Base-by-base conservation (phyloP, 2,888 invertebrate genomes). In the Tetranychus truncatus region DNA sequence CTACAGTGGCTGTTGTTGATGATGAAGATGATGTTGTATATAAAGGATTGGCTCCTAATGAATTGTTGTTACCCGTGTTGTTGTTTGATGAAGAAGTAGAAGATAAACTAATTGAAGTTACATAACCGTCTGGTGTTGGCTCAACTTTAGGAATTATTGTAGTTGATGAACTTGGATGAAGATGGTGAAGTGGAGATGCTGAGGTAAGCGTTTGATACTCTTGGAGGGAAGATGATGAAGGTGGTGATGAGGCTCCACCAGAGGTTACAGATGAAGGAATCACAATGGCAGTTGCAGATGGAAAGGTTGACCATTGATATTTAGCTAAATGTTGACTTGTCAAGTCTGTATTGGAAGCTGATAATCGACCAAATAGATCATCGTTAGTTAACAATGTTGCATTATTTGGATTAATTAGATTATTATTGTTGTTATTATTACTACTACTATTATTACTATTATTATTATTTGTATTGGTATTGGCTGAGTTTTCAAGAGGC, bases 291-390 rank as follows among this genome's bases (percentile, higher is more conserved):
- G 77, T n/a, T 44, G 75, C 74, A 79, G 85, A 72, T 9, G 75
- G 66, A 45, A 77, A 77, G n/a, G 76, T 65, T 44, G 79, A 79
- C 88, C 88, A 88, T 80, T 88, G 88, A 82, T 90, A 89, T 81
- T 89, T 89, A 74, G 86, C 86, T 82, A 65, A 44, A 24, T 15
- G 75, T 73, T 45, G 76, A 77, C 74, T 75, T 75, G 46, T 77
- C 76, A 73, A 77, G 73, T 67, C 24, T 8, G 34, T 55, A 24
- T 11, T 69, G 46, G 66, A 21, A 8, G 65, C 72, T 15, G 55
- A 15, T 24, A 76, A 11, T 24, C 76, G 75, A 18, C 74, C 73
- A 55, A 76, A 76, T 21, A 76, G 6, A 45, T 76, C 76, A 24
- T 75, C 75, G 20, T 24, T 69, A 69, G 21, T 69, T 20, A 24